A percentile compares a stretch with the other conserved stretches of the same genome.
These are phyloP conservation scores for Psilopogon haemacephalus DNA, from an alignment of 2,113 vertebrate genomes.

Conservation along the genomic window DNA sequence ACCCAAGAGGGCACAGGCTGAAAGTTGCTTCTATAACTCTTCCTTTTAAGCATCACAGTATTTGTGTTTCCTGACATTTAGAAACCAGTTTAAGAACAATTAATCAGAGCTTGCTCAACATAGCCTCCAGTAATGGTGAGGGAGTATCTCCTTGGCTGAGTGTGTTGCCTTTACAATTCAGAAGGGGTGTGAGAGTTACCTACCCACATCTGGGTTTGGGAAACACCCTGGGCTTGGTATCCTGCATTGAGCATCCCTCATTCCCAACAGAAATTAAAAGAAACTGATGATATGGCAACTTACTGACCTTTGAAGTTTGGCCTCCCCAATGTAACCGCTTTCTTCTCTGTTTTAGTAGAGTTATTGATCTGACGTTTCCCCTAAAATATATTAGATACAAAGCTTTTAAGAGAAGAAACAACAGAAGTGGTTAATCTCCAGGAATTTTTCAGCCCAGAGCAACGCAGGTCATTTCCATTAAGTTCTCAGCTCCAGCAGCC, in stretches of 20 bases:
- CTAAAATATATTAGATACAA: neutral
- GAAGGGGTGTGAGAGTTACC: neutral
- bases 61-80: slow-evolving; percentile 41
- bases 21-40: neutral
- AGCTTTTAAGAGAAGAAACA: neutral
- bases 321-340: neutral
- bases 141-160: neutral
- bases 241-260: accelerated
- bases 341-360: neutral
- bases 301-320: neutral
- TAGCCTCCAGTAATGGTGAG: slow-evolving; percentile 7
- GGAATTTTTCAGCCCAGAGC: neutral
- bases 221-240: neutral
- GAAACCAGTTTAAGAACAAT: slow-evolving; percentile 28
- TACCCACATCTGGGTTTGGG: neutral
- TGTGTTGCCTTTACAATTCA: neutral
- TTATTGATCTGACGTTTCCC: neutral
- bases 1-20: neutral
- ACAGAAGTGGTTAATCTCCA: neutral
- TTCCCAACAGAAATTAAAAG: neutral
- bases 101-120: slow-evolving; percentile 35
- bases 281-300: neutral
- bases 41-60: neutral
- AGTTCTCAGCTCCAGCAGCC: neutral
- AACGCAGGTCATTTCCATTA: neutral